A percentile compares a stretch with the other conserved stretches of the same genome.
Evolutionary conservation across 2,113 vertebrate genomes (phyloP).

Genomic region (Labrus mixtus): DNA sequence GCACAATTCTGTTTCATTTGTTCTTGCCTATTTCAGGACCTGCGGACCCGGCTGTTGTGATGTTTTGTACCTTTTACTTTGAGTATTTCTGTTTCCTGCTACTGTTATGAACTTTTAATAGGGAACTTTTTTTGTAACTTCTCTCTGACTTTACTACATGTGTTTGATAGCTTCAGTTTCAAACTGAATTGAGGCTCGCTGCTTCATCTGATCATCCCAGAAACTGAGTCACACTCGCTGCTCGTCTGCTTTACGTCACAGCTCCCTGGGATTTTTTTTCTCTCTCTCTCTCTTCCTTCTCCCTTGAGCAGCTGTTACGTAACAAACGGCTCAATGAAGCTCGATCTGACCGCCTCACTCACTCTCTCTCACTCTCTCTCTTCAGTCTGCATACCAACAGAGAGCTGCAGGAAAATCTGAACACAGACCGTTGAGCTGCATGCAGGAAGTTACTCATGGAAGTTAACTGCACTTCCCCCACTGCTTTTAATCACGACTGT

Average conservation of each 20-base stretch:
- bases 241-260: slow-evolving; percentile 21
- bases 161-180: neutral
- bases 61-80: neutral
- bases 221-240: neutral
- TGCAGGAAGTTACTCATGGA: slow-evolving; percentile 13
- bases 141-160: neutral
- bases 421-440: slow-evolving; percentile 34
- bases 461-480: neutral
- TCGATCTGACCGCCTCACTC: slow-evolving; percentile 21
- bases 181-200: neutral
- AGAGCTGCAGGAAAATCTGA: neutral
- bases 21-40: too few relatives aligned
- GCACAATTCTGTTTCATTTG: too few relatives aligned
- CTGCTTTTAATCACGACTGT: slow-evolving; percentile 4
- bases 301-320: slow-evolving; percentile 52
- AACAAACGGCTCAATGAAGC: slow-evolving; percentile 48
- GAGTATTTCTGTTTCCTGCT: neutral
- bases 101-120: neutral
- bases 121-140: neutral
- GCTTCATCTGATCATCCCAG: slow-evolving; percentile 22
- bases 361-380: neutral
- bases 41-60: too few relatives aligned
- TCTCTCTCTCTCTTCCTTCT: slow-evolving; percentile 11
- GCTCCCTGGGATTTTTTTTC: slow-evolving; percentile 25
- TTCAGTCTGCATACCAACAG: slow-evolving; percentile 44